Evolutionary conservation across 2,888 invertebrate species (phyloP).

Genomic region (Dorcus parallelipipedus): DNA sequence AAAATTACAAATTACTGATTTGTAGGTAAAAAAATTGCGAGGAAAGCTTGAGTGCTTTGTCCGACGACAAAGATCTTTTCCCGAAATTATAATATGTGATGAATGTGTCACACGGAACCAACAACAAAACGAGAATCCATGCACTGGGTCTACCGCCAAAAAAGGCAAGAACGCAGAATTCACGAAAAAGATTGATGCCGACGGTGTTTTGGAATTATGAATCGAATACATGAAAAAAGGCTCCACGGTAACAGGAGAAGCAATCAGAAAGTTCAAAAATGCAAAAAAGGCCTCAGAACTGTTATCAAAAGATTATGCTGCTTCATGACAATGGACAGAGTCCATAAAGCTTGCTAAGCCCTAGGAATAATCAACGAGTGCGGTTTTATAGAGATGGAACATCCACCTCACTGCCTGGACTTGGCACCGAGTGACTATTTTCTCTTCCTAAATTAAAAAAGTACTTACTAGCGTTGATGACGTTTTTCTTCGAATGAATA

Average conservation of each 20-base stretch:
- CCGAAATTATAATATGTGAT: not conserved
- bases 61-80: not conserved
- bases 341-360: not conserved
- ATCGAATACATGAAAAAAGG: too few relatives aligned
- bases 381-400: not conserved
- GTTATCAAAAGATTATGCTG: not conserved
- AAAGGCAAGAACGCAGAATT: not conserved
- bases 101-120: not conserved
- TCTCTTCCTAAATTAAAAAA: not conserved
- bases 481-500: too few relatives aligned
- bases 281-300: not conserved
- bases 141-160: not conserved
- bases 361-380: not conserved
- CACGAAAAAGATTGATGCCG: not conserved
- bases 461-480: too few relatives aligned
- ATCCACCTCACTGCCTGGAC: not conserved
- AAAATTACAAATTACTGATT: not conserved
- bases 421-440: not conserved
- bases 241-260: not conserved
- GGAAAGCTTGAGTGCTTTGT: not conserved
- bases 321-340: not conserved
- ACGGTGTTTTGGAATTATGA: not conserved
- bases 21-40: not conserved
- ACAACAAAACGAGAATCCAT: not conserved
- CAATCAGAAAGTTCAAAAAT: not conserved